Conservation (phyloP, 64 coral and sea anemone genomes). For the Anthopleura sola region DNA sequence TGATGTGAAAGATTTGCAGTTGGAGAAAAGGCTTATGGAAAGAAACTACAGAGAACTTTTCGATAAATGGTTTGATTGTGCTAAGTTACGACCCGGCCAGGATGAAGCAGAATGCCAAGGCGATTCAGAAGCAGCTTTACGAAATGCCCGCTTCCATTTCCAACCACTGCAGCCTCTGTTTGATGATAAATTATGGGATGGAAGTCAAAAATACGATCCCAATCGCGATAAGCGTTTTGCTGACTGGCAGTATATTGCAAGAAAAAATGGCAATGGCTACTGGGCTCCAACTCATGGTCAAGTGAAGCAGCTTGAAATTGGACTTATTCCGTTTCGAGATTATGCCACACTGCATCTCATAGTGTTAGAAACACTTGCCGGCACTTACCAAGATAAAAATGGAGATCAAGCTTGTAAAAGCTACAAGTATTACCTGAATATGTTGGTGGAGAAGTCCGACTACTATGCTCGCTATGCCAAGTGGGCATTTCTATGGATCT, state of each 20-base stretch:
- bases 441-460: neutral
- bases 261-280: too few species aligned
- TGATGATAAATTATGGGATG: too few species aligned
- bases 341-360: neutral
- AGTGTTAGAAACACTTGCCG: neutral
- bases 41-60: neutral
- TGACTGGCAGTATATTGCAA: too few species aligned
- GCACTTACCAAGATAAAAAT: neutral
- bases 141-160: neutral
- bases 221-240: too few species aligned
- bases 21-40: neutral
- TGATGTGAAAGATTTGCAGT: neutral
- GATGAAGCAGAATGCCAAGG: neutral
- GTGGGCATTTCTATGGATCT: neutral
- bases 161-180: neutral
- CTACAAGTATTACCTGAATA: neutral
- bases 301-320: neutral
- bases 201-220: too few species aligned
- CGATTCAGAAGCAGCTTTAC: neutral
- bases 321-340: neutral
- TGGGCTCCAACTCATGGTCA: neutral
- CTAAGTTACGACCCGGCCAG: neutral
- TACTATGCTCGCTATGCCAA: neutral
- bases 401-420: neutral
- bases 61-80: neutral